phyloP scores from a whole-genome alignment of 2,797 vertebrate species.

The Bryconaethiops microstoma region DNA sequence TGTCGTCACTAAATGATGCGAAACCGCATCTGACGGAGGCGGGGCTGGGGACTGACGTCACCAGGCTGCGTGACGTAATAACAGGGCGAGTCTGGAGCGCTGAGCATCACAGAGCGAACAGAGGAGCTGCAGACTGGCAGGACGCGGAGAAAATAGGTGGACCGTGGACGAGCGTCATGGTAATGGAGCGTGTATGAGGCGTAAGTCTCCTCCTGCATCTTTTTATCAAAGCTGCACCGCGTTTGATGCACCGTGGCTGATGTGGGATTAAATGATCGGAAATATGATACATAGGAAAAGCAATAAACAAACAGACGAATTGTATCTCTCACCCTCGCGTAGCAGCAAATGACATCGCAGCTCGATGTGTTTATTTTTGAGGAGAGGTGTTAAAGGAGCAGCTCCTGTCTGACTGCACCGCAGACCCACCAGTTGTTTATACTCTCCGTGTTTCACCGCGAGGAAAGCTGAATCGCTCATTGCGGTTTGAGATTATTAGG shows the following conservation, averaged over 20 bases:
- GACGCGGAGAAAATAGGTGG: slow-evolving; percentile 39
- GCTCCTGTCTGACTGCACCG: not conserved
- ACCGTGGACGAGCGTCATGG: not conserved
- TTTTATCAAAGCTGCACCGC: not conserved
- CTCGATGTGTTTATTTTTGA: not conserved
- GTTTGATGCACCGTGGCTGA: not conserved
- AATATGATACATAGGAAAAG: not conserved
- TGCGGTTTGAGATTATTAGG: too few species aligned
- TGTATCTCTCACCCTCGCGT: not conserved
- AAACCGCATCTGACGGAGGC: slow-evolving; percentile 19
- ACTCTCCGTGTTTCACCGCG: not conserved
- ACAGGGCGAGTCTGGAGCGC: slow-evolving; percentile 74
- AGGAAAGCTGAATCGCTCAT: not conserved
- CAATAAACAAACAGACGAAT: slow-evolving; percentile 8
- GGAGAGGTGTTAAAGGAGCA: not conserved
- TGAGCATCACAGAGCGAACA: slow-evolving; percentile 59
- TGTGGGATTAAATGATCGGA: too few species aligned
- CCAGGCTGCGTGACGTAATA: slow-evolving; percentile 65
- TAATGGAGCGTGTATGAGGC: slow-evolving; percentile 25
- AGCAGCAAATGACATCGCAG: not conserved
- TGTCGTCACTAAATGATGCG: not conserved
- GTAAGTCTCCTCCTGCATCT: slow-evolving; percentile 36
- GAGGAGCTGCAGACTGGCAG: slow-evolving; percentile 59
- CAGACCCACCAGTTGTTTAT: not conserved
- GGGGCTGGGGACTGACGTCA: slow-evolving; percentile 61